phyloP scores from a whole-genome alignment of 1,140 invertebrate genomes.

The Drosophila novamexicana region DNA sequence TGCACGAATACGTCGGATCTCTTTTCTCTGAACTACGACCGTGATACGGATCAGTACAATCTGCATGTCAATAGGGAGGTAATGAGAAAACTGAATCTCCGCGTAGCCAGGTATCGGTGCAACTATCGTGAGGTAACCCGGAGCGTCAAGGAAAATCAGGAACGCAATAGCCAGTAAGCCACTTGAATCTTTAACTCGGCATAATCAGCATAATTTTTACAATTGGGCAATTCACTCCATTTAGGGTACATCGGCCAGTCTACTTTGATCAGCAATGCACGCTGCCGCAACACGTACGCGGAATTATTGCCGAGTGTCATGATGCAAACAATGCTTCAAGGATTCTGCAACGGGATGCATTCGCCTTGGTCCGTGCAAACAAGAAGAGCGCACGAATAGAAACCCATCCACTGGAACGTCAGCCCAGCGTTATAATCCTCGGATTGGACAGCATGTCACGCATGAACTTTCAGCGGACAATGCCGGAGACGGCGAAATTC shows the following conservation, averaged over 20 bases:
- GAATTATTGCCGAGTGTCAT: constrained; percentile 45
- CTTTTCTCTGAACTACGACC: constrained; percentile 26
- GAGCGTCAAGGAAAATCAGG: background rate
- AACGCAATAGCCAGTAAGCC: constrained; percentile 19
- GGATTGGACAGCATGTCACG: constrained; percentile 57
- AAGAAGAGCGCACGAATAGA: background rate
- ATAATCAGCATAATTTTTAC: too few species aligned
- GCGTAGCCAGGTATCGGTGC: background rate
- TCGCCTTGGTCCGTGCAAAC: constrained; percentile 33
- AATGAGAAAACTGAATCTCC: background rate
- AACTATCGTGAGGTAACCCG: constrained; percentile 25
- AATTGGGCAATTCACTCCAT: background rate
- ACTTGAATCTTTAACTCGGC: too few species aligned
- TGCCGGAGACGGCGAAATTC: constrained; percentile 48
- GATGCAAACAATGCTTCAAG: background rate
- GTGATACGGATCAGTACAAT: constrained; percentile 6
- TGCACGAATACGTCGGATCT: constrained; percentile 28
- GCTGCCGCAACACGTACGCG: constrained; percentile 9
- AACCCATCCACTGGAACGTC: background rate
- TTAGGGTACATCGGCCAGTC: background rate
- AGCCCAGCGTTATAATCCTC: constrained; percentile 57
- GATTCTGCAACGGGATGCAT: constrained; percentile 49
- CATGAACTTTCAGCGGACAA: constrained; percentile 82
- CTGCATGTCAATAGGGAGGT: constrained; percentile 8
- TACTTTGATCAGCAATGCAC: background rate